Evolutionary conservation across 1,140 invertebrate genomes (phyloP), one percentile per base, ranked within the genome.

Genomic region (Bombus confusus): DNA sequence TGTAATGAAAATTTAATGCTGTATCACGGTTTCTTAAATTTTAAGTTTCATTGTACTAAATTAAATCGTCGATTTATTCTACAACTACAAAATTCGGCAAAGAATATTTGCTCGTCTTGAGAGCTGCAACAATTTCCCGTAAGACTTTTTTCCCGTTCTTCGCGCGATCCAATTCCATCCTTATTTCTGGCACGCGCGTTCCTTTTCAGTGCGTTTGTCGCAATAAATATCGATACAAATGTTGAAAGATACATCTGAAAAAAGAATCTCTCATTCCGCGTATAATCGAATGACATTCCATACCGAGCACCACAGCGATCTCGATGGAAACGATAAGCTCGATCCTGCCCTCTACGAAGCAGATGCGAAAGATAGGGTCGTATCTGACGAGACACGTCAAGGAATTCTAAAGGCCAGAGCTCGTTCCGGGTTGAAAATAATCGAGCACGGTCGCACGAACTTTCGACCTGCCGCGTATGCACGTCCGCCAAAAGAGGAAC

Each of bases 401-500:
- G 72, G 85, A 31, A 86, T 89, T 81, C 59, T 68, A 64, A 83
- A 77, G 74, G 64, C 47, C 41, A 62, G 59, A 62, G 59, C 43
- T 74, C 69, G 91, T 94, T 94, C 94, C 93, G 93, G 92, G 91
- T 93, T 93, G 91, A 93, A 94, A 94, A 94, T 94, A 94, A 93
- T 93, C 91, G 89, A 90, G 85, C 84, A 88, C 87, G 88, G 93
- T 93, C 92, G 93, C 92, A 92, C 92, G 93, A 94, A 94, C 93
- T 94, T 93, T 94, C 91, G 93, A 94, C 94, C 93, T 92, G 92
- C 90, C 89, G 92, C 92, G 93, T 93, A 94, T 94, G 93, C 93
- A 92, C 91, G 79, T 68, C 89, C 87, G 93, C 92, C 91, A 92
- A 94, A 93, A 93, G 87, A 86, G 84, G 89, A 84, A 57, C 72